Conservation (phyloP, 2,888 invertebrate genomes). For the Cheilosia variabilis region DNA sequence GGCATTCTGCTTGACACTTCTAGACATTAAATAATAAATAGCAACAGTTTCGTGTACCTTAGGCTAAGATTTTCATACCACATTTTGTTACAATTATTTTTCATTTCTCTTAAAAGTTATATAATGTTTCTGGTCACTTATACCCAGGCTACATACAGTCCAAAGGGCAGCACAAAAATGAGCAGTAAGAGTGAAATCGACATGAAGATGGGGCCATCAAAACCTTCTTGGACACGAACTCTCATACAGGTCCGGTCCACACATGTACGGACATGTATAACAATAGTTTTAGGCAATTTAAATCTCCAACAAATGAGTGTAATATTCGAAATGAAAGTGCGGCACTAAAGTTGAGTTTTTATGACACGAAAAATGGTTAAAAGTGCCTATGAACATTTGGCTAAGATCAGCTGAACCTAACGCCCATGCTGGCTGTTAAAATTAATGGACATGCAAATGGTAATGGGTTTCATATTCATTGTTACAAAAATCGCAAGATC, state of each 20-base stretch:
- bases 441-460: not conserved
- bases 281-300: constrained; percentile 3
- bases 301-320: constrained; percentile 15
- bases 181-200: not conserved
- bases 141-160: too few relatives aligned
- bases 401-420: not conserved
- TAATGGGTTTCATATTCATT: too few relatives aligned
- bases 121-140: too few relatives aligned
- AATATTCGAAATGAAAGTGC: constrained; percentile 30
- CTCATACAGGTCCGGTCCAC: too few relatives aligned
- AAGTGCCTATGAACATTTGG: not conserved
- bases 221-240: not conserved
- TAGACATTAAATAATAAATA: too few relatives aligned
- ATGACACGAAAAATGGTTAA: constrained; percentile 14
- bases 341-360: constrained; percentile 29
- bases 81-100: too few relatives aligned
- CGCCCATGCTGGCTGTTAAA: not conserved
- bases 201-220: constrained; percentile 1
- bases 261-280: not conserved
- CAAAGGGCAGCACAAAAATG: too few relatives aligned
- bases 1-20: too few relatives aligned
- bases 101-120: too few relatives aligned
- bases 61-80: too few relatives aligned
- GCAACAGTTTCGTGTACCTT: too few relatives aligned
- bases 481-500: too few relatives aligned